Conservation (phyloP, 1,140 invertebrate genomes). For the Phenacoccus solenopsis region DNA sequence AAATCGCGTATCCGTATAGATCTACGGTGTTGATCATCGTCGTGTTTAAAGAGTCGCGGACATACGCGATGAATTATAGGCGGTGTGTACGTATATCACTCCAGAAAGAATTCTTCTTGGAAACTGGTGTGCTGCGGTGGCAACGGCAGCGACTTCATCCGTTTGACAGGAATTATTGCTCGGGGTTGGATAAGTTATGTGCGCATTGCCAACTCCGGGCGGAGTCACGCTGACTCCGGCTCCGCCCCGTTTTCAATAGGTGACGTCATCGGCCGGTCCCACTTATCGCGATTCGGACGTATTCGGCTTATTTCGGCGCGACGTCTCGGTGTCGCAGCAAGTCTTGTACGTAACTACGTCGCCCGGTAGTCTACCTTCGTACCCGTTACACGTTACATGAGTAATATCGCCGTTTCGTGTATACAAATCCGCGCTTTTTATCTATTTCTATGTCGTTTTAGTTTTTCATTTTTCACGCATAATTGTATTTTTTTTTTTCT, state of each 20-base stretch:
- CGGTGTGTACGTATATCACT: not conserved
- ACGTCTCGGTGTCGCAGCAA: constrained; percentile 8
- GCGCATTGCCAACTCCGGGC: not conserved
- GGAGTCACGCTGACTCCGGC: not conserved
- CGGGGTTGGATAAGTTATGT: constrained; percentile 14
- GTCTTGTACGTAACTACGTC: not conserved
- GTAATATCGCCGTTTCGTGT: not conserved
- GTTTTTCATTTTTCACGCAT: not conserved
- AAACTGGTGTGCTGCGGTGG: not conserved
- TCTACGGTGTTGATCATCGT: constrained; percentile 1
- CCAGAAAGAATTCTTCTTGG: constrained; percentile 1
- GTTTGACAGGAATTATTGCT: constrained; percentile 15
- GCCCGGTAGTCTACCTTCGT: constrained; percentile 11
- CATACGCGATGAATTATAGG: not conserved
- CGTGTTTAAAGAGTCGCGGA: not conserved
- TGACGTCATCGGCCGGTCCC: constrained; percentile 9
- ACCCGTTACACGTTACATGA: constrained; percentile 3
- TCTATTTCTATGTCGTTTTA: not conserved
- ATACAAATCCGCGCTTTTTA: not conserved
- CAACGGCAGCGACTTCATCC: constrained; percentile 7
- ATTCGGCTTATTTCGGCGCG: constrained; percentile 5
- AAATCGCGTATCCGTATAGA: constrained; percentile 1
- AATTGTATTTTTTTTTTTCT: not conserved
- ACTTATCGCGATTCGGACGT: not conserved
- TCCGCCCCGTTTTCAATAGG: not conserved